phyloP scores from a whole-genome alignment of 2,113 vertebrate genomes.

The Coptodon rendalli region DNA sequence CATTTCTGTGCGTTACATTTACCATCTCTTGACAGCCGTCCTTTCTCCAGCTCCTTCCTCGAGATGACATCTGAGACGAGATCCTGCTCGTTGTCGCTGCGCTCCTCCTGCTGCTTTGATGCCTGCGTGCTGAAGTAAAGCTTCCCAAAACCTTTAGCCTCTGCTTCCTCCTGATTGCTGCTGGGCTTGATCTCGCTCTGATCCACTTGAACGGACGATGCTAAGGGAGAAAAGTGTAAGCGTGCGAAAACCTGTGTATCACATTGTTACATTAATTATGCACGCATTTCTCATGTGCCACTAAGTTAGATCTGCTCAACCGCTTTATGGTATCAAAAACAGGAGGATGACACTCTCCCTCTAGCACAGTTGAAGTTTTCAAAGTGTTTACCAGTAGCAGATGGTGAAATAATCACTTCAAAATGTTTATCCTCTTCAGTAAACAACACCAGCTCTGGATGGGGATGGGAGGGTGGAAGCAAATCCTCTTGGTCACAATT shows the following conservation, averaged over 20 bases:
- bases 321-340: neutral
- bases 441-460: neutral
- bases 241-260: neutral
- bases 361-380: conserved; percentile 15
- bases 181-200: conserved; percentile 45
- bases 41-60: conserved; percentile 86
- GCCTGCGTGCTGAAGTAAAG: conserved; percentile 80
- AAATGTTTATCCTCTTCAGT: neutral
- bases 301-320: neutral
- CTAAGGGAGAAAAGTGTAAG: neutral
- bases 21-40: conserved; percentile 89
- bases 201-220: neutral
- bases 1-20: neutral
- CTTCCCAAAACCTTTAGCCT: conserved; percentile 85
- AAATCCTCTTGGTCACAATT: conserved; percentile 6
- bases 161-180: conserved; percentile 12
- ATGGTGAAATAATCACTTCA: conserved; percentile 40
- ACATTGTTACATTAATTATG: neutral
- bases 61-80: conserved; percentile 88
- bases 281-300: neutral
- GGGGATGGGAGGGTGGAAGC: neutral
- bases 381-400: conserved; percentile 17
- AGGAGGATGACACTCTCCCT: neutral
- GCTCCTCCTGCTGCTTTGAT: conserved; percentile 72
- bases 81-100: conserved; percentile 77